Evolutionary conservation across 2,797 vertebrate species (phyloP).

Genomic region (Melanotaenia parkinsoni): DNA sequence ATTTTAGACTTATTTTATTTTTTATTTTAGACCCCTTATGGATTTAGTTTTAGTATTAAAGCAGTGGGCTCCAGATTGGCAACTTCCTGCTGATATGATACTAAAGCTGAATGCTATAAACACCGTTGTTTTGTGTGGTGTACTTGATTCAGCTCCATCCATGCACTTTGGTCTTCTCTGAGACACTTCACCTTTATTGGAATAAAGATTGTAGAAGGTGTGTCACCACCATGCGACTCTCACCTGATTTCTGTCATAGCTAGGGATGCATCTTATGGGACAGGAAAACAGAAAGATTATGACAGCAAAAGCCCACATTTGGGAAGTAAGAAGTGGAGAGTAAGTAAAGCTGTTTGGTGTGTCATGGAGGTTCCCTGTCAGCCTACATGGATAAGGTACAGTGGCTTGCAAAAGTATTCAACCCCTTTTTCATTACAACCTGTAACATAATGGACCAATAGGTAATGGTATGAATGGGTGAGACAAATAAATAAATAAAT

Average conservation of each 20-base stretch:
- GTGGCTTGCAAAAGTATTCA: too few relatives aligned
- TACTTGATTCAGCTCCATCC: not conserved
- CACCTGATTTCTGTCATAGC: slow-evolving; percentile 7
- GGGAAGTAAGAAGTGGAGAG: too few relatives aligned
- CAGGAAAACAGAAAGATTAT: not conserved
- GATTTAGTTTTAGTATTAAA: not conserved
- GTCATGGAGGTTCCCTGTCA: too few relatives aligned
- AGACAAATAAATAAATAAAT: too few relatives aligned
- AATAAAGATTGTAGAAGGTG: slow-evolving; percentile 18
- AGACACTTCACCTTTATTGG: slow-evolving; percentile 16
- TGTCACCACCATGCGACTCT: slow-evolving; percentile 4
- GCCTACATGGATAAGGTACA: too few relatives aligned
- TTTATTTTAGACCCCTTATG: slow-evolving; percentile 2
- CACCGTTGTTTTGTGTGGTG: not conserved
- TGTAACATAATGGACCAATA: too few relatives aligned
- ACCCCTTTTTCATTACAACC: too few relatives aligned
- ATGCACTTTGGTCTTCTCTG: slow-evolving; percentile 45
- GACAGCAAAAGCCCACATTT: too few relatives aligned
- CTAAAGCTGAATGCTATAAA: not conserved
- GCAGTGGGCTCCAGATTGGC: not conserved
- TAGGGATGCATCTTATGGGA: not conserved
- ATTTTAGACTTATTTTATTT: too few relatives aligned
- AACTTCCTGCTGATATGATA: not conserved
- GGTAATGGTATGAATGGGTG: too few relatives aligned
- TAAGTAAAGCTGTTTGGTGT: too few relatives aligned